Evolutionary conservation across 2,797 vertebrate species (phyloP).

Genomic region (Philypnodon macrostomus): DNA sequence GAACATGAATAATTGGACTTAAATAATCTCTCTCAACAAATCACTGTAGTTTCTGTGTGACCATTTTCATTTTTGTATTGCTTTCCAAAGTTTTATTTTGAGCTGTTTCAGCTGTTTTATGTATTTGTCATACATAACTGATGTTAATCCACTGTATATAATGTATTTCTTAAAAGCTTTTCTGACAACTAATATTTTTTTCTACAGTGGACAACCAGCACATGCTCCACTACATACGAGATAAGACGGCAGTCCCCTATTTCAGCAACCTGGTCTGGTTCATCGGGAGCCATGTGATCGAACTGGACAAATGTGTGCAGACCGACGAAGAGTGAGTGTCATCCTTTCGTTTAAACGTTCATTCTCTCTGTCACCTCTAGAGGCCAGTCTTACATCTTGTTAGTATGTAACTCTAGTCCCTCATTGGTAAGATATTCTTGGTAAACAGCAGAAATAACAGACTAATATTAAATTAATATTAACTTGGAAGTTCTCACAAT

Average conservation of each 20-base stretch:
- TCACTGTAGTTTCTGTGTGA: too few species aligned
- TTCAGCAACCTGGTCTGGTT: conserved; percentile 99
- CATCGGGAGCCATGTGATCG: conserved; percentile 96
- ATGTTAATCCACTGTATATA: background rate
- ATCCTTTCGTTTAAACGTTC: background rate
- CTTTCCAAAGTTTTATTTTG: too few species aligned
- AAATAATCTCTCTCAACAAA: background rate
- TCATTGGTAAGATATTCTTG: background rate
- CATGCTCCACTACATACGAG: conserved; percentile 98
- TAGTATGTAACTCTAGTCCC: conserved; percentile 3
- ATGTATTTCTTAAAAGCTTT: background rate
- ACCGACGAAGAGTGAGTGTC: conserved; percentile 94
- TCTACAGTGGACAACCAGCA: conserved; percentile 95
- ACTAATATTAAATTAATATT: too few species aligned
- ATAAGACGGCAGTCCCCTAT: conserved; percentile 97
- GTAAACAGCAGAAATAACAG: background rate
- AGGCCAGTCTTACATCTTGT: conserved; percentile 31
- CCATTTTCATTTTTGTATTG: too few species aligned
- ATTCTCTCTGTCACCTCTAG: conserved; percentile 43
- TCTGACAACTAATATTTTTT: conserved; percentile 14
- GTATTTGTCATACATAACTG: background rate
- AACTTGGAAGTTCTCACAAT: too few species aligned
- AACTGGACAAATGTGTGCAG: conserved; percentile 97
- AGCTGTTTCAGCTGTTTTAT: too few species aligned
- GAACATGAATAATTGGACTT: background rate